phyloP scores from a whole-genome alignment of 2,888 invertebrate genomes.

The Nymphalis urticae region DNA sequence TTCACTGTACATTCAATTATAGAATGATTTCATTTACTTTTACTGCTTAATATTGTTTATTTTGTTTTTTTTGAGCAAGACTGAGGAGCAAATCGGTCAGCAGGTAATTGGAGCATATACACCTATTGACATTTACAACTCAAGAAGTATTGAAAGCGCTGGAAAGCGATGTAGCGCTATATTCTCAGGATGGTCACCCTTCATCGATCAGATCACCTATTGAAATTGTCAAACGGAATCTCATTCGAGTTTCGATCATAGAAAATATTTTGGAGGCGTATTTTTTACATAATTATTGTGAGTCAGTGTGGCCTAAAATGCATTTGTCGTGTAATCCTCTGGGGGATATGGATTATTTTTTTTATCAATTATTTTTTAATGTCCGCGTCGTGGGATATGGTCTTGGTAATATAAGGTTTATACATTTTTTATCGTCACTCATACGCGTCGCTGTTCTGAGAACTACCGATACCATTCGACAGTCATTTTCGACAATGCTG shows the following conservation, averaged over 20 bases:
- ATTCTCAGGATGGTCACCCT: conserved; percentile 20
- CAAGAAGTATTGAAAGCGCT: too few relatives aligned
- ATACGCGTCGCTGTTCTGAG: background rate
- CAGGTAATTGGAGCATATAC: too few relatives aligned
- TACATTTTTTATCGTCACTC: conserved; percentile 33
- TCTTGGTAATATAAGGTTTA: conserved; percentile 40
- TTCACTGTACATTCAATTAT: background rate
- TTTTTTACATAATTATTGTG: conserved; percentile 58
- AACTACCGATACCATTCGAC: background rate
- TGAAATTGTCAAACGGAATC: conserved; percentile 51
- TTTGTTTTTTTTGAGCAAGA: background rate
- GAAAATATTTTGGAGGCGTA: conserved; percentile 44
- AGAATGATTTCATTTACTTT: background rate
- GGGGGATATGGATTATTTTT: conserved; percentile 71
- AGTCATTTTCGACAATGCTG: background rate
- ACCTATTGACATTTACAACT: too few relatives aligned
- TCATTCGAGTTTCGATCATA: conserved; percentile 40
- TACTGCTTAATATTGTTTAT: background rate
- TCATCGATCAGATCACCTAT: conserved; percentile 59
- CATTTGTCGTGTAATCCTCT: conserved; percentile 80
- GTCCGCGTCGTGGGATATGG: conserved; percentile 67
- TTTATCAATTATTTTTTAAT: conserved; percentile 71
- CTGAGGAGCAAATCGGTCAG: too few relatives aligned
- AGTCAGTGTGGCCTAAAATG: conserved; percentile 79
- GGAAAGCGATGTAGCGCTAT: background rate